Evolutionary conservation across 37 sponge, comb jelly and placozoan species (phyloP).

Genomic region (Petrosia ficiformis): DNA sequence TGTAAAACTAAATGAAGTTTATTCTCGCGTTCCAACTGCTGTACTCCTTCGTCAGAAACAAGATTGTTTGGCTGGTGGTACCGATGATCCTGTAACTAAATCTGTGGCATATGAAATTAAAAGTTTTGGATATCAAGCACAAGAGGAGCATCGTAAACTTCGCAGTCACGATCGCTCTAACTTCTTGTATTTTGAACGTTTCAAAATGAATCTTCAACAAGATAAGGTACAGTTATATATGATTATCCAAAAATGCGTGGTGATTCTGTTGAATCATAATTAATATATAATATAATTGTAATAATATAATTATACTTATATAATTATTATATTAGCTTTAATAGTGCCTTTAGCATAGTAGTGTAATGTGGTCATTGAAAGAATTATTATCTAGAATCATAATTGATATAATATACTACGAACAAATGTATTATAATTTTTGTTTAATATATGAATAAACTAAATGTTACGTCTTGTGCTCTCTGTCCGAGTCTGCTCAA

Average conservation of each 20-base stretch:
- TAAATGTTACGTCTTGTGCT: too few relatives aligned
- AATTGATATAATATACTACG: too few relatives aligned
- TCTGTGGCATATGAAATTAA: neutral
- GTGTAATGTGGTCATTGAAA: too few relatives aligned
- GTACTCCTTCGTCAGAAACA: constrained; percentile 20
- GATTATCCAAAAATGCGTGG: too few relatives aligned
- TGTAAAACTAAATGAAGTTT: neutral
- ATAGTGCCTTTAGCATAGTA: too few relatives aligned
- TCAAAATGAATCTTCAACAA: constrained; percentile 43
- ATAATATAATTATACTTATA: neutral
- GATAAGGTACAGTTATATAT: constrained; percentile 46
- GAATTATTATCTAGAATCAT: too few relatives aligned
- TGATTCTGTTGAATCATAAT: too few relatives aligned
- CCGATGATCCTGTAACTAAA: neutral
- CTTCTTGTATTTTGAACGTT: constrained; percentile 40
- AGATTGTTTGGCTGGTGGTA: neutral
- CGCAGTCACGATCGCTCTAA: neutral
- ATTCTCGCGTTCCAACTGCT: constrained; percentile 43
- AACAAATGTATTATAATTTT: too few relatives aligned
- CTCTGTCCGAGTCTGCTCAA: too few relatives aligned
- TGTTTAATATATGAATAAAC: too few relatives aligned
- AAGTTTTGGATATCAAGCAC: constrained; percentile 37
- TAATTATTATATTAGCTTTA: neutral
- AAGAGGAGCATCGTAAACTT: constrained; percentile 9
- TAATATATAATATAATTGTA: too few relatives aligned